Conservation (phyloP, 2,888 invertebrate species). For the Cryptus armator region DNA sequence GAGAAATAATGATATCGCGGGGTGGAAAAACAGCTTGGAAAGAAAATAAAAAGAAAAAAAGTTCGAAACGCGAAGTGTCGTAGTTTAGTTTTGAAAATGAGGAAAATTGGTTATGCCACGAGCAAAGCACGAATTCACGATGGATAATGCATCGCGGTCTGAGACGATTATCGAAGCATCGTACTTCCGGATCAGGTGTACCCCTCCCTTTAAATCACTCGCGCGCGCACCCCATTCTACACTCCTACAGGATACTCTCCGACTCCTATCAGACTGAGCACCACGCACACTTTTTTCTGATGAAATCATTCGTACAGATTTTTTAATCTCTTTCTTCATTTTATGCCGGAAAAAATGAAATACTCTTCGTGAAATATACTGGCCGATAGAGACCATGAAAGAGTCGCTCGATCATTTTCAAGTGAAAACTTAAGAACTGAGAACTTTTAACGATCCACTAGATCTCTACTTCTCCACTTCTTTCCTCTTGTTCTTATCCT, state of each 20-base stretch:
- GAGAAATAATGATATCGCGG: conserved; percentile 40
- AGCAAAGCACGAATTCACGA: conserved; percentile 74
- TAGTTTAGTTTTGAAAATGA: conserved; percentile 66
- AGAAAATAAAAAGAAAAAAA: conserved; percentile 36
- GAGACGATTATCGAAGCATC: conserved; percentile 56
- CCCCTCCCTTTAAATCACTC: conserved; percentile 13
- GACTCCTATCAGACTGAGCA: neutral
- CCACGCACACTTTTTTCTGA: neutral
- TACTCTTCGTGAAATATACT: conserved; percentile 44
- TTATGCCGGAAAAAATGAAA: neutral
- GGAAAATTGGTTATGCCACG: conserved; percentile 76
- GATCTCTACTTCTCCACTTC: conserved; percentile 22
- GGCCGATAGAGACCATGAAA: neutral
- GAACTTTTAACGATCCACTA: conserved; percentile 58
- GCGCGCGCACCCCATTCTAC: too few relatives aligned
- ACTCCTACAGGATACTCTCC: neutral
- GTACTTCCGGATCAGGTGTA: conserved; percentile 34
- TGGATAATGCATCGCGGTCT: conserved; percentile 69
- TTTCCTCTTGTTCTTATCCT: neutral
- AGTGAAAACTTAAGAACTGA: conserved; percentile 43
- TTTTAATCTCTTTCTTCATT: neutral
- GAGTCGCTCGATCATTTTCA: conserved; percentile 19
- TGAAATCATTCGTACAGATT: conserved; percentile 1
- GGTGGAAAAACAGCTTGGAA: conserved; percentile 50
- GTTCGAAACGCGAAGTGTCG: neutral